Evolutionary conservation across 2,113 vertebrate genomes (phyloP).

Genomic region (Percopsis transmontana): DNA sequence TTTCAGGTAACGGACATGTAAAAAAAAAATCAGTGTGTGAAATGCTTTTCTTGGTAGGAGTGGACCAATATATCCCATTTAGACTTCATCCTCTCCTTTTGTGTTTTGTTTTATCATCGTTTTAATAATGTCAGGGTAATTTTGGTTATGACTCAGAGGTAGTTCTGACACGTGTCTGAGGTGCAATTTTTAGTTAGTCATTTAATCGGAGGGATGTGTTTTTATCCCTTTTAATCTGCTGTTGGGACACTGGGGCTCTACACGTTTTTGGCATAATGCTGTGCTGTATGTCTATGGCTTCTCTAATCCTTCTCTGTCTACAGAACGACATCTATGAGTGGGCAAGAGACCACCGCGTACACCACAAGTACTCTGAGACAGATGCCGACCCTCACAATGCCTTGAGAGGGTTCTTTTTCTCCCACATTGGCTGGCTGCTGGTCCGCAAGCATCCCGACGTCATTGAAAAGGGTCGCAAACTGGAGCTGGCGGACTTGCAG

Average conservation of each 20-base stretch:
- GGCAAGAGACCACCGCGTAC: conserved; percentile 89
- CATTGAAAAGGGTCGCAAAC: conserved; percentile 85
- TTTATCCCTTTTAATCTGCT: conserved; percentile 24
- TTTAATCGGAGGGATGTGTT: conserved; percentile 1
- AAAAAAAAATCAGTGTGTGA: background rate
- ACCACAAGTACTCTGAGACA: conserved; percentile 95
- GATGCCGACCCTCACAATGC: conserved; percentile 92
- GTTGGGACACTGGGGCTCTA: background rate
- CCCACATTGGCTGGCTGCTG: conserved; percentile 92
- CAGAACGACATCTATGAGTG: conserved; percentile 94
- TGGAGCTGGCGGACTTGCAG: conserved; percentile 86
- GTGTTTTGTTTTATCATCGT: too few species aligned
- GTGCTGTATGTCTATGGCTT: background rate
- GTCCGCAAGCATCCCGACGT: conserved; percentile 93
- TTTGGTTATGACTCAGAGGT: too few species aligned
- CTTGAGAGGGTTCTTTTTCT: conserved; percentile 89
- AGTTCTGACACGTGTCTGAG: too few species aligned
- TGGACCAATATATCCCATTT: too few species aligned
- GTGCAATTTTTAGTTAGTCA: too few species aligned
- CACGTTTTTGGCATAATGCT: background rate
- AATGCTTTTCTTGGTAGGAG: too few species aligned
- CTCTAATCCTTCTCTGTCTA: conserved; percentile 12
- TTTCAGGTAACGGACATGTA: conserved; percentile 84
- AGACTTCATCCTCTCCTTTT: too few species aligned
- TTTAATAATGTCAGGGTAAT: too few species aligned